These are phyloP conservation scores for Halcyon chelicuti DNA, from an alignment of 2,797 vertebrate species.

Conservation along the genomic window DNA sequence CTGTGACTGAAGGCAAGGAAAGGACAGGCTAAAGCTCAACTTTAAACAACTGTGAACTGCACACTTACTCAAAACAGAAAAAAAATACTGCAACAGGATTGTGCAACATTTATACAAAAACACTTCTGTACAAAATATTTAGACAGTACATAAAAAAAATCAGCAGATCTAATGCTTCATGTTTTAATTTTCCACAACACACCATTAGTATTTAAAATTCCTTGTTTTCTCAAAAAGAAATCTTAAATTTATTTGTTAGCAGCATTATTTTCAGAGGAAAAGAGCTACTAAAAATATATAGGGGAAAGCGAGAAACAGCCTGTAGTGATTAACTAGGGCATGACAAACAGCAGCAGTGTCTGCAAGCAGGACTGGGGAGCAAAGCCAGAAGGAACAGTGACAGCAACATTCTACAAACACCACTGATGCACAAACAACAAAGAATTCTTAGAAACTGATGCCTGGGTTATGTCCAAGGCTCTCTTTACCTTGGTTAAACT, in stretches of 20 bases:
- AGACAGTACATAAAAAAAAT: background rate
- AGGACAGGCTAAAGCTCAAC: background rate
- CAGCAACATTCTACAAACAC: constrained; percentile 17
- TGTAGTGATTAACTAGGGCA: constrained; percentile 53
- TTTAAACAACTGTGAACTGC: background rate
- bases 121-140: background rate
- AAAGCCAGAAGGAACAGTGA: constrained; percentile 41
- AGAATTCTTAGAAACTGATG: constrained; percentile 54
- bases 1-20: background rate
- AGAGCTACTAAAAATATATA: background rate
- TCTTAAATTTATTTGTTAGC: background rate
- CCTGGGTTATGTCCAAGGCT: constrained; percentile 7
- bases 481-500: constrained; percentile 53
- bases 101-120: background rate
- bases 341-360: constrained; percentile 46
- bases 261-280: background rate
- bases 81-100: background rate
- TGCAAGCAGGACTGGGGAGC: background rate
- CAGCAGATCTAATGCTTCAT: background rate
- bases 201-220: background rate
- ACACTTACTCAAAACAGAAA: background rate
- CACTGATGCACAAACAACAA: constrained; percentile 1
- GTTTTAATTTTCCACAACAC: background rate
- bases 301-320: background rate
- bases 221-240: background rate